Evolutionary conservation across 2,888 invertebrate species (phyloP).

Genomic region (Calameuta pallipes): DNA sequence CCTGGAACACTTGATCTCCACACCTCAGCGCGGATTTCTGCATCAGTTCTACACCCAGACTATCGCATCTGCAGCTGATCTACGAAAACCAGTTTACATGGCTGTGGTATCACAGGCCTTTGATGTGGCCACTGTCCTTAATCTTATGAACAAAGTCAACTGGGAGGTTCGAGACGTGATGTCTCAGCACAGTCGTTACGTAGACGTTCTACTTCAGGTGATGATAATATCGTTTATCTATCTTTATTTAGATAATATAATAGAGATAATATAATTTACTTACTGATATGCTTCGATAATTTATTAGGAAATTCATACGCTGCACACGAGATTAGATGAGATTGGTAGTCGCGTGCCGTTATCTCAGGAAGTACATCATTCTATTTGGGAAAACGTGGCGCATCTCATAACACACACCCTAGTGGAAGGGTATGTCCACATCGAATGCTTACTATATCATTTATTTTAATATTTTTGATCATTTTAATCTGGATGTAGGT

Average conservation of each 20-base stretch:
- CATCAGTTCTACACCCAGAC: conserved; percentile 82
- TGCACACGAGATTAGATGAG: conserved; percentile 82
- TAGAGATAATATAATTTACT: neutral
- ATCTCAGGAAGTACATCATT: conserved; percentile 75
- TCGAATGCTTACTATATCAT: neutral
- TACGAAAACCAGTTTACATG: conserved; percentile 89
- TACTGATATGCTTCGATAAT: conserved; percentile 17
- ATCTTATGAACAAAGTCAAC: conserved; percentile 91
- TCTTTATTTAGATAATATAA: conserved; percentile 12
- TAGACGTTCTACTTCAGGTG: conserved; percentile 79
- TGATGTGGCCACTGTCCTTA: conserved; percentile 80
- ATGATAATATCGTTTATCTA: conserved; percentile 10
- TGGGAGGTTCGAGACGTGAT: conserved; percentile 97
- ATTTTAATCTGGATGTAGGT: conserved; percentile 67
- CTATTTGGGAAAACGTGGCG: conserved; percentile 90
- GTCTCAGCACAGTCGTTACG: conserved; percentile 92
- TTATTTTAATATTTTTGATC: conserved; percentile 10
- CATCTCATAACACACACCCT: conserved; percentile 87
- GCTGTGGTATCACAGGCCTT: conserved; percentile 84
- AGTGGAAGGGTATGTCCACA: conserved; percentile 84
- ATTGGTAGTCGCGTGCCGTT: conserved; percentile 78
- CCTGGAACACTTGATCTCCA: conserved; percentile 83
- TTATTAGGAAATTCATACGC: conserved; percentile 77
- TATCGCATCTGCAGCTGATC: conserved; percentile 76
- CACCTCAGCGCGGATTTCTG: conserved; percentile 74